These are phyloP conservation scores for Zhengitettix transpicula DNA, from an alignment of 2,888 invertebrate genomes.

Conservation along the genomic window DNA sequence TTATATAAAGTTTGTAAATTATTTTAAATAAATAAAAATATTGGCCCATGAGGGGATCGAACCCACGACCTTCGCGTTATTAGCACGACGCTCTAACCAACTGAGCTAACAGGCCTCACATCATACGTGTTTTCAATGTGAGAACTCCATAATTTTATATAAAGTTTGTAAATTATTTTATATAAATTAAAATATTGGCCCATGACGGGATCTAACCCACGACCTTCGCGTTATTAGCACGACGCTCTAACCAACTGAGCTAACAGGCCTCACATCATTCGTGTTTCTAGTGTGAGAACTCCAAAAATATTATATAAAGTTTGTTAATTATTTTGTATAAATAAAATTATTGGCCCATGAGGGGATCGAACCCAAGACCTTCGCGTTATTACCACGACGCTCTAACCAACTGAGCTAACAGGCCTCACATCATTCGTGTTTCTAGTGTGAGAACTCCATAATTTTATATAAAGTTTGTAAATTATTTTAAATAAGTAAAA, in stretches of 20 bases:
- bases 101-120: slow-evolving; percentile 1
- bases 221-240: slow-evolving; percentile 7
- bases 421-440: no score
- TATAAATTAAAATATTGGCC: not conserved
- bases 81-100: slow-evolving; percentile 6
- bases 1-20: no score
- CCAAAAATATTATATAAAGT: no score
- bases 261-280: not conserved
- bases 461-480: no score
- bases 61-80: slow-evolving; percentile 6
- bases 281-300: no score
- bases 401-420: slow-evolving; percentile 3
- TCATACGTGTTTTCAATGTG: no score
- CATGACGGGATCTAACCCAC: slow-evolving; percentile 4
- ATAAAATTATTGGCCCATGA: slow-evolving; percentile 1
- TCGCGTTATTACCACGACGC: slow-evolving; percentile 8
- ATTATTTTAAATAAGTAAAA: not conserved
- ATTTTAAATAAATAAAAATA: no score
- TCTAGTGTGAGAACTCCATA: no score
- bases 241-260: slow-evolving; percentile 6
- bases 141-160: no score
- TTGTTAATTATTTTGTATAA: no score
- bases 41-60: slow-evolving; percentile 5
- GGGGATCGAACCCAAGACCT: slow-evolving; percentile 7
- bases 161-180: no score